Base-by-base conservation (phyloP, 1,140 invertebrate genomes). In the Aphis gossypii region DNA sequence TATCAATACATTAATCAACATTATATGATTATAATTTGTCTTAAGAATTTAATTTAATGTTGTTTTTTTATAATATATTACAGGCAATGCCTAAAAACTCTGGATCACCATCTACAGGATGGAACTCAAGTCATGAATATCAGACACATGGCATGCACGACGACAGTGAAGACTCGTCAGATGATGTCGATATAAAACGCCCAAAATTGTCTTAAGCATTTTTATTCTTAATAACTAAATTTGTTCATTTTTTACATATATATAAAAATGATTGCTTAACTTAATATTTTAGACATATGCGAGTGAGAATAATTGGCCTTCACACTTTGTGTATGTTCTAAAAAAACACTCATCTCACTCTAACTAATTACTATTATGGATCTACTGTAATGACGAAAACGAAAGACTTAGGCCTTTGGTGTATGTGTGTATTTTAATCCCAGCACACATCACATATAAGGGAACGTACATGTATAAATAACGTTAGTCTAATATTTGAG, bases 141-240 rank as follows among this genome's bases (percentile, higher is more conserved):
- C 92, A 84, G 21, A 51, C 92, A 54, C 92, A 93, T 44, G 92
- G 92, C 82, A 93, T 93, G 92, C 92, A 93, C 2, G 92, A 93
- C 35, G 92, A 93, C 23, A 93, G 92, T 23, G 92, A 93, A 86
- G 92, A 93, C 23, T 93, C 92, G 0, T 93, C 92, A 51, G 92
- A 93, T 41, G 92, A 93, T 41, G 92, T 93, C 2, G 92, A 93
- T 20, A 93, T 93, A 35, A 93, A 93, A 84, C 92, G 92, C 82
- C 92, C 92, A 54, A 93, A 93, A 93, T 25, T 93, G 92, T 93
- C 92, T 84, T 93, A 93, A 93, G 51, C 82, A 92, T 92, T 86
- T 93, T 41, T 41, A 54, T 86, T 93, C 92, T 93, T 93, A 86
- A 93, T 93, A 41, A 84, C 82, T 93, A 93, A 92, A 93, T 93